These are phyloP conservation scores for Cerceris ruficornis DNA, from an alignment of 2,888 invertebrate species.

Conservation along the genomic window DNA sequence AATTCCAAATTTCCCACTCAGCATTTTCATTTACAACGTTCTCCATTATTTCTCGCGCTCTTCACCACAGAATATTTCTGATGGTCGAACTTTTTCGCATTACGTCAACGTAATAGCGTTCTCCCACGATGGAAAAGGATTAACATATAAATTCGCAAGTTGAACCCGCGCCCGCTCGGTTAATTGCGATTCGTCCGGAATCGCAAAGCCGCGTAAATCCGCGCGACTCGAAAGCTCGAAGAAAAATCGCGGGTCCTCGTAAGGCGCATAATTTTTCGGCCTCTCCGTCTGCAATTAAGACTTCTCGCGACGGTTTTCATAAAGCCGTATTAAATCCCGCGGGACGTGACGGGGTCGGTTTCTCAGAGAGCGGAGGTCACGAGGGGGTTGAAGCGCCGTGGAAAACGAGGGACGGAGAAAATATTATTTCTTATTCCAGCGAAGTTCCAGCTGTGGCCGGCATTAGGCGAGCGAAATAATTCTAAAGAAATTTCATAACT, in stretches of 20 bases:
- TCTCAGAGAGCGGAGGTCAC: background rate
- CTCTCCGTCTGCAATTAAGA: constrained; percentile 76
- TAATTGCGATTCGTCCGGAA: constrained; percentile 4
- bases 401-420: constrained; percentile 51
- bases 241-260: constrained; percentile 34
- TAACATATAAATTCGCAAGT: too few relatives aligned
- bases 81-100: too few relatives aligned
- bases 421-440: constrained; percentile 78
- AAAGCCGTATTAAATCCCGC: constrained; percentile 78
- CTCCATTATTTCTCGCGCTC: too few relatives aligned
- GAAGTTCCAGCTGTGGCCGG: constrained; percentile 62
- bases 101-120: too few relatives aligned
- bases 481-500: constrained; percentile 81
- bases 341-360: constrained; percentile 34
- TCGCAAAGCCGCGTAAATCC: constrained; percentile 24
- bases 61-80: too few relatives aligned
- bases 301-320: constrained; percentile 77
- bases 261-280: constrained; percentile 69
- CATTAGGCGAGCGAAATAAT: constrained; percentile 77
- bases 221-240: background rate
- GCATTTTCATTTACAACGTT: too few relatives aligned
- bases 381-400: constrained; percentile 17
- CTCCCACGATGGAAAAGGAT: too few relatives aligned
- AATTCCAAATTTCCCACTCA: too few relatives aligned
- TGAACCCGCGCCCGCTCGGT: too few relatives aligned